Conservation (phyloP, 2,888 invertebrate species). For the Drosophila antonietae region DNA sequence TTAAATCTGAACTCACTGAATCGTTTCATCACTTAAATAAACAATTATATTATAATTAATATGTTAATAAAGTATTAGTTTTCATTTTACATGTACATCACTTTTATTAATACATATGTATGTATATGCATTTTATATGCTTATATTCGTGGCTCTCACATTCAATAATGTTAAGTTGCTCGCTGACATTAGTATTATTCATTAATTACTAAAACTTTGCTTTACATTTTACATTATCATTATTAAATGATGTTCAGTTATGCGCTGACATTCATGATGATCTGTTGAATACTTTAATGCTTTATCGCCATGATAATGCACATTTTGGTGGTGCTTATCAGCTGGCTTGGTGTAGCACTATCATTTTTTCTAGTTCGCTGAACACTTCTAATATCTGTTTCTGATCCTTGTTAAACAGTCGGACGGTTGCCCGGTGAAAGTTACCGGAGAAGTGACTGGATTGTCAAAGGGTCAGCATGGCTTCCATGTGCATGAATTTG, state of each 20-base stretch:
- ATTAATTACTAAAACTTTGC: too few relatives aligned
- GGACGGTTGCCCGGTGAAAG: constrained; percentile 88
- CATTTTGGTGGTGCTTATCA: constrained; percentile 40
- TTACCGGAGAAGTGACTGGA: constrained; percentile 93
- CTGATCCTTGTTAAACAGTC: constrained; percentile 81
- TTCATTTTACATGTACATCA: background rate
- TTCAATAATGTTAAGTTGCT: background rate
- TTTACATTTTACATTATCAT: too few relatives aligned
- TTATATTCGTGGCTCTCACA: background rate
- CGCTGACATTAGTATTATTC: background rate
- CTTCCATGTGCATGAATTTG: constrained; percentile 98
- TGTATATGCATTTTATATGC: background rate
- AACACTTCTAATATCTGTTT: constrained; percentile 8
- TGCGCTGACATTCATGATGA: background rate
- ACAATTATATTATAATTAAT: background rate
- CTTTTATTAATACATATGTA: background rate
- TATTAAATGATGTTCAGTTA: too few relatives aligned
- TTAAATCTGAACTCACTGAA: background rate
- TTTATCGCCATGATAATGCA: constrained; percentile 17
- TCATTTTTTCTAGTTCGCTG: constrained; percentile 15
- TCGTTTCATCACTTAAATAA: background rate
- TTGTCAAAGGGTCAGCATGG: constrained; percentile 89
- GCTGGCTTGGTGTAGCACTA: constrained; percentile 4
- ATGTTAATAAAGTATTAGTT: background rate
- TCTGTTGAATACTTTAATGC: background rate